Evolutionary conservation across 53 echinoderm and acorn worm species (phyloP).

Genomic region (Apostichopus leukothele): DNA sequence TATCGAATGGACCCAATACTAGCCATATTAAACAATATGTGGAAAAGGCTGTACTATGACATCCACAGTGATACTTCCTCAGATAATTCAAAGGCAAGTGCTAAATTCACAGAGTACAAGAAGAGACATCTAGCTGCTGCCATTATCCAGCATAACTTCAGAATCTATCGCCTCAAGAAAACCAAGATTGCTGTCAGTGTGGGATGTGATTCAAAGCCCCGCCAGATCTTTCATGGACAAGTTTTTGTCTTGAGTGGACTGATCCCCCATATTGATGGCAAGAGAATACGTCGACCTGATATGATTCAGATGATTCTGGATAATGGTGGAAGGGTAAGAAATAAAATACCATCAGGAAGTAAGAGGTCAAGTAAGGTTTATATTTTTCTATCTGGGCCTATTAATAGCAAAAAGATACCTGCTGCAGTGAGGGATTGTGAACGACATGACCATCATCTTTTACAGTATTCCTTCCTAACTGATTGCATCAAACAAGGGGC

Average conservation of each 20-base stretch:
- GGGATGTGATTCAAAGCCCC: not conserved
- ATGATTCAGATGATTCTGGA: not conserved
- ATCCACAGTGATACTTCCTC: not conserved
- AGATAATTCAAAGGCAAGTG: not conserved
- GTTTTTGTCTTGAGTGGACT: slow-evolving; percentile 6
- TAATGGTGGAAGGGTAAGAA: slow-evolving; percentile 11
- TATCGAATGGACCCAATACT: slow-evolving; percentile 50
- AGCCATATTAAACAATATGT: slow-evolving; percentile 26
- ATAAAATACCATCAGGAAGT: not conserved
- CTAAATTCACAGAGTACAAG: not conserved
- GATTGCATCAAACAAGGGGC: not conserved
- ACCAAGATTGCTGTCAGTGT: not conserved
- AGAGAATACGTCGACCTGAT: not conserved
- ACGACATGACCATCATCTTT: not conserved
- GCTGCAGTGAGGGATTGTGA: not conserved
- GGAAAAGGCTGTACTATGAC: not conserved
- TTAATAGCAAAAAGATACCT: not conserved
- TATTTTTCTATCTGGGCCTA: not conserved
- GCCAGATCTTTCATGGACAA: not conserved
- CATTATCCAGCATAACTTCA: not conserved
- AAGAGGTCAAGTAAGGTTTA: not conserved
- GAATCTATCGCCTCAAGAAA: not conserved
- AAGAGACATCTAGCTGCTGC: slow-evolving; percentile 13
- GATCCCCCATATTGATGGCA: not conserved
- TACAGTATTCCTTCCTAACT: not conserved